Base-by-base conservation (phyloP, 2,888 invertebrate genomes). In the Acronicta alni region DNA sequence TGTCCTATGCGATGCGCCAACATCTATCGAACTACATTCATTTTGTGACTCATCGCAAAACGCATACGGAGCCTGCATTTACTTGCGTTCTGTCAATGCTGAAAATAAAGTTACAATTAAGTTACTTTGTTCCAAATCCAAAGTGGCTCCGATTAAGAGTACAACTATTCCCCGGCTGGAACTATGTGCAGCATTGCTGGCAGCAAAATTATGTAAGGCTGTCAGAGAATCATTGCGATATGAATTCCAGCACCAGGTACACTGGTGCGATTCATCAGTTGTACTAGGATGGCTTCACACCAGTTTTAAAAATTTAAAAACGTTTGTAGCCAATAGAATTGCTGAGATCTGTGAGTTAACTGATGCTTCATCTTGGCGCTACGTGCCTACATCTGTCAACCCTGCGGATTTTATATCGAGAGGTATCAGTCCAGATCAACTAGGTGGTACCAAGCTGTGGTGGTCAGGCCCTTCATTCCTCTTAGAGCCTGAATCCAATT, bases 131-230 rank as follows among this genome's bases (percentile, higher is more conserved):
- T 57, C 76, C 0, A 80, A 80, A 42, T 67, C 75, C 2, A 73
- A 69, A 17, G 76, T 80, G 18, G 62, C 77, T 2, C 81, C 80
- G 0, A 1, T 79, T 5, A 81, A 77, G 47, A 61, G 67, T 0
- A 71, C 55, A 0, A 80, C 82, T 3, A 77, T 81, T n/a, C 79
- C 81, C 0, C 69, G 79, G 0, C 55, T 80, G 1, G 80, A 81
- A 49, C 45, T 81, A 0, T 76, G 74, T 16, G 79, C 61, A 0
- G 77, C 77, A 0, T 26, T 76, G 9, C 53, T 79, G 0, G 67
- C 67, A 0, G n/a, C 26, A 15, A 26, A 12, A 26, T 9, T 32
- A 15, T 10, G 30, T 18, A 14, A 6, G 3, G 7, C 17, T 4
- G 14, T 45, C 8, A 23, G 5, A 7, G 23, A 23, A 7, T 4